A percentile compares a stretch with the other conserved stretches of the same genome.
phyloP scores from a whole-genome alignment of 2,797 vertebrate genomes.

The Falco berigora region DNA sequence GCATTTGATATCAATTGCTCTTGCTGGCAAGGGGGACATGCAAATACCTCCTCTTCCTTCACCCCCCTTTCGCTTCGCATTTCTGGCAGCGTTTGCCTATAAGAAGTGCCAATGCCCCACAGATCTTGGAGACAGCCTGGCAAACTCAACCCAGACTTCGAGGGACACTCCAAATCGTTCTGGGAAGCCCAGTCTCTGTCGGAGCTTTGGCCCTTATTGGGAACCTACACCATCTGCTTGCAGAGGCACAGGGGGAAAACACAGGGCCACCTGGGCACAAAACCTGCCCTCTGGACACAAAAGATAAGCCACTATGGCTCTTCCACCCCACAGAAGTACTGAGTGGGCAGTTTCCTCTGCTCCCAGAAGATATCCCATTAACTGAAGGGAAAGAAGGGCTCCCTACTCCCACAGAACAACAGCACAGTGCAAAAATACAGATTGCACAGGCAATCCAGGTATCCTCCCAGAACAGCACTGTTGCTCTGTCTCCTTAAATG shows the following conservation, averaged over 20 bases:
- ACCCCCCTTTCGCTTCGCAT: background rate
- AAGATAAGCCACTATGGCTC: background rate
- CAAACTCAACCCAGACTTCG: background rate
- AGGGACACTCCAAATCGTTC: background rate
- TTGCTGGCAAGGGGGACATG: background rate
- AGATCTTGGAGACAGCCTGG: background rate
- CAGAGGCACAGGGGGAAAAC: background rate
- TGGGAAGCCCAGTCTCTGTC: background rate
- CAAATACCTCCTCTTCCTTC: background rate
- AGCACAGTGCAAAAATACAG: background rate
- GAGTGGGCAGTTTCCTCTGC: background rate
- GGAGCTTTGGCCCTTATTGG: background rate
- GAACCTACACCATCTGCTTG: background rate
- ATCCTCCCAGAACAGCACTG: background rate
- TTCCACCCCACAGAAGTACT: background rate
- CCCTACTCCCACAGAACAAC: background rate
- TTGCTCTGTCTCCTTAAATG: background rate
- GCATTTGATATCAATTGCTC: conserved; percentile 25
- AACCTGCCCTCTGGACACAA: background rate
- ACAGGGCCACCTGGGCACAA: background rate
- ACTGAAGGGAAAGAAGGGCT: background rate
- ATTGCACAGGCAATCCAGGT: background rate
- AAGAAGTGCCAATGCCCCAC: background rate
- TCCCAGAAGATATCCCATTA: background rate
- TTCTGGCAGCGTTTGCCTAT: background rate